phyloP scores from a whole-genome alignment of 2,797 vertebrate genomes.

The Mus caroli region DNA sequence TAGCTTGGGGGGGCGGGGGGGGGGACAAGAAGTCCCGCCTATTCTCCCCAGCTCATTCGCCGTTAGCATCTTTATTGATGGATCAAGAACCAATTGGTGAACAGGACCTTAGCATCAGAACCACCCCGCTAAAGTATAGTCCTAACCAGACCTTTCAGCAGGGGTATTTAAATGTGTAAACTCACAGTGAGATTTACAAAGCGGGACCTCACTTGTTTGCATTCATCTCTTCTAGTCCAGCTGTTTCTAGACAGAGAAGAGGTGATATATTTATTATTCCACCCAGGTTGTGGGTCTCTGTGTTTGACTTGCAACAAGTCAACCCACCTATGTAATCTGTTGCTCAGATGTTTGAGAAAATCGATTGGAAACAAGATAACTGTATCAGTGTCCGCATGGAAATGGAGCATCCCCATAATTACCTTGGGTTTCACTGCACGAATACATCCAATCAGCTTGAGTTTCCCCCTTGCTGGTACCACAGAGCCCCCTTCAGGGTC shows the following conservation, averaged over 20 bases:
- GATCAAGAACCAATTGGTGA: background rate
- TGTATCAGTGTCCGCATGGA: background rate
- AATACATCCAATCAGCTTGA: background rate
- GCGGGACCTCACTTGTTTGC: background rate
- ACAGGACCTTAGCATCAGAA: background rate
- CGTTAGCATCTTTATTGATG: background rate
- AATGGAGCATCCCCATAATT: background rate
- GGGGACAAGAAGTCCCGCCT: background rate
- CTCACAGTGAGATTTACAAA: background rate
- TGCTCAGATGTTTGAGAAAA: background rate
- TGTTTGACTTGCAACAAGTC: background rate
- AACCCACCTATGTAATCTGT: background rate
- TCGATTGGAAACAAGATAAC: background rate
- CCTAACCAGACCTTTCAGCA: background rate
- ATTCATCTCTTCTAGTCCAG: background rate
- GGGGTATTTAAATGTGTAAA: background rate
- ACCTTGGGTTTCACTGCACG: background rate
- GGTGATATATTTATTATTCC: background rate
- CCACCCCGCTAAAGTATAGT: background rate
- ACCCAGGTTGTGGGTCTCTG: background rate
- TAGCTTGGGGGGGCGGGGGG: background rate
- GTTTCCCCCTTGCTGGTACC: background rate
- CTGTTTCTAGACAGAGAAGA: conserved; percentile 19
- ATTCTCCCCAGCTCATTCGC: background rate
- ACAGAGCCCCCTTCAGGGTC: background rate